phyloP scores from a whole-genome alignment of 2,888 invertebrate species.

The Campopleginae sp. region DNA sequence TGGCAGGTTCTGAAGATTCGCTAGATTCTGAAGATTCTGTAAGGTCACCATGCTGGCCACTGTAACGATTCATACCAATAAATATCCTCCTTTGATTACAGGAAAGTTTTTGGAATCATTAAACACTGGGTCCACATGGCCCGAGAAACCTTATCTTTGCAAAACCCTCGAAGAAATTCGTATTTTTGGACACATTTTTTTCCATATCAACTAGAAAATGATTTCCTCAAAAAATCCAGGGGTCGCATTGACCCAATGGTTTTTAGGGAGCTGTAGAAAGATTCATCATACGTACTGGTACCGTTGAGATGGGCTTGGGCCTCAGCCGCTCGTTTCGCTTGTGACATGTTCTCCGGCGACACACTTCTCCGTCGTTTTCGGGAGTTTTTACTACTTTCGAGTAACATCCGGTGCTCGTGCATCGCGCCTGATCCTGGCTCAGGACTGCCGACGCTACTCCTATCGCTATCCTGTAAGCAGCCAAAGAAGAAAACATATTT shows the following conservation, averaged over 20 bases:
- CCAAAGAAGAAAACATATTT: constrained; percentile 21
- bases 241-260: neutral
- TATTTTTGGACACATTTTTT: neutral
- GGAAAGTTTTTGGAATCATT: neutral
- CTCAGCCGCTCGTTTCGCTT: constrained; percentile 85
- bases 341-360: constrained; percentile 83
- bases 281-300: constrained; percentile 86
- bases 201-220: neutral
- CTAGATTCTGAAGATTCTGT: constrained; percentile 92
- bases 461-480: constrained; percentile 82
- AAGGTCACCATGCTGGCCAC: constrained; percentile 91
- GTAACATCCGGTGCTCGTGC: constrained; percentile 82
- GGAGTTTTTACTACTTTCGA: constrained; percentile 80
- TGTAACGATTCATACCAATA: constrained; percentile 78
- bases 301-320: constrained; percentile 88
- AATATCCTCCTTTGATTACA: neutral
- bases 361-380: constrained; percentile 80
- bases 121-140: neutral
- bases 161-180: neutral
- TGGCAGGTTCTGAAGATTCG: constrained; percentile 89
- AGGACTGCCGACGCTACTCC: constrained; percentile 83
- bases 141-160: neutral
- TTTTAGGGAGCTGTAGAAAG: neutral
- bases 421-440: constrained; percentile 80
- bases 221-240: too few species aligned